Evolutionary conservation across 2,888 invertebrate species (phyloP).

Genomic region (Buathra laborator): DNA sequence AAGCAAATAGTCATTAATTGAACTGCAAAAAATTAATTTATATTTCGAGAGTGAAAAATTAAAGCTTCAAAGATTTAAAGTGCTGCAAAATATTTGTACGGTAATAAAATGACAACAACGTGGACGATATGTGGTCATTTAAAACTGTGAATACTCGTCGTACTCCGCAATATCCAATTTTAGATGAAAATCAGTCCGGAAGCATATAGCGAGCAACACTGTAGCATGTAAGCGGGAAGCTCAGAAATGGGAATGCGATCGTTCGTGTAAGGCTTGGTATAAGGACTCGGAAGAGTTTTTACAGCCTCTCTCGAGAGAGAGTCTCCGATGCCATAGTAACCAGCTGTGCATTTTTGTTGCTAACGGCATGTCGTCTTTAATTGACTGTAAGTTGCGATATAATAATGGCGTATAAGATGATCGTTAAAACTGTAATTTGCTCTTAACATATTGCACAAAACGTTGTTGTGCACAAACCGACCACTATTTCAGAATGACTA

Average conservation of each 20-base stretch:
- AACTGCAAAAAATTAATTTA: background rate
- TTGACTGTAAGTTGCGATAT: constrained; percentile 16
- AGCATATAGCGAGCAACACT: constrained; percentile 12
- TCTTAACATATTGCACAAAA: constrained; percentile 8
- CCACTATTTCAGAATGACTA: background rate
- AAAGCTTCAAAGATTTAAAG: no score
- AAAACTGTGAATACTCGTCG: background rate
- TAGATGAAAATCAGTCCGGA: constrained; percentile 45
- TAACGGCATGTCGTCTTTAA: constrained; percentile 21
- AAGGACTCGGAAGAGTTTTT: constrained; percentile 41
- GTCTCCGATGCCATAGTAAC: background rate
- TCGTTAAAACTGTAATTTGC: constrained; percentile 55
- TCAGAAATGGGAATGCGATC: constrained; percentile 51
- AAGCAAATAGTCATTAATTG: background rate
- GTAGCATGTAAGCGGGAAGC: constrained; percentile 19
- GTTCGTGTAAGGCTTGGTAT: constrained; percentile 41
- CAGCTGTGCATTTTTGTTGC: constrained; percentile 30
- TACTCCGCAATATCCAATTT: background rate
- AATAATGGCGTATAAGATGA: constrained; percentile 19
- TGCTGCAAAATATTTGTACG: no score
- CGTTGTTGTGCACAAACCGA: constrained; percentile 24
- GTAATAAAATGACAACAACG: background rate
- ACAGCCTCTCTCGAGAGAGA: background rate
- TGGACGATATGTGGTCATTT: background rate
- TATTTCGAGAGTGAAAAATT: background rate